Conservation (phyloP, 2,797 vertebrate genomes). For the Toxotes lorentzi region DNA sequence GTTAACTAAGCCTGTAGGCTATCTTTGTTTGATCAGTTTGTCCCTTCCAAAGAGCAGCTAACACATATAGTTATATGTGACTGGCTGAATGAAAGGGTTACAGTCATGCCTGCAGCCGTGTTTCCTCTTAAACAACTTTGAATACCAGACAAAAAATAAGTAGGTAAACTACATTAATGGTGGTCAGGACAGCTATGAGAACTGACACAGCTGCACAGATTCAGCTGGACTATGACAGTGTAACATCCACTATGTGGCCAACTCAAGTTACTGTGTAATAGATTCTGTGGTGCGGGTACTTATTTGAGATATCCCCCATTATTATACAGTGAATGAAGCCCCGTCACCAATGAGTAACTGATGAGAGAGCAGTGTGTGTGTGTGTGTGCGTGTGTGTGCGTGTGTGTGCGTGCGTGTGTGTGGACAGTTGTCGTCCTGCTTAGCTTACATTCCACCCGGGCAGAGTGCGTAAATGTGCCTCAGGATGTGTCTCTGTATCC, state of each 20-base stretch:
- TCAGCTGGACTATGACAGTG: constrained; percentile 16
- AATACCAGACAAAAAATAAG: constrained; percentile 8
- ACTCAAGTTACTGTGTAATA: constrained; percentile 36
- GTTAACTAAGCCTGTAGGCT: background rate
- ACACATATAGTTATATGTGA: background rate
- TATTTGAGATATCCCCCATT: constrained; percentile 36
- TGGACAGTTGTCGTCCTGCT: constrained; percentile 19
- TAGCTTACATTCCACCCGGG: constrained; percentile 33
- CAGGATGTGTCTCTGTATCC: constrained; percentile 33
- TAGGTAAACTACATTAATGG: constrained; percentile 7
- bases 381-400: constrained; percentile 16
- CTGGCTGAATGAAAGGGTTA: background rate
- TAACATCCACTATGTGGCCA: constrained; percentile 30
- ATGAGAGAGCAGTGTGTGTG: constrained; percentile 12
- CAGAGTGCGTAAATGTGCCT: constrained; percentile 13
- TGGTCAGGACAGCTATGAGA: constrained; percentile 3
- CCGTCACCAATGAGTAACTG: constrained; percentile 27
- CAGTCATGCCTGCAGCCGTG: background rate
- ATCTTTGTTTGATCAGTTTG: background rate
- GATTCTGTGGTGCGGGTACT: constrained; percentile 12
- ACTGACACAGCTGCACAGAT: constrained; percentile 36
- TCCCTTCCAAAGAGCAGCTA: background rate
- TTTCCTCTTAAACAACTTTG: constrained; percentile 6
- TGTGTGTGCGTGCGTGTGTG: constrained; percentile 14
- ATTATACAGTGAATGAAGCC: constrained; percentile 41